Evolutionary conservation across 2,888 invertebrate species (phyloP).

Genomic region (Drosophila infuscata): DNA sequence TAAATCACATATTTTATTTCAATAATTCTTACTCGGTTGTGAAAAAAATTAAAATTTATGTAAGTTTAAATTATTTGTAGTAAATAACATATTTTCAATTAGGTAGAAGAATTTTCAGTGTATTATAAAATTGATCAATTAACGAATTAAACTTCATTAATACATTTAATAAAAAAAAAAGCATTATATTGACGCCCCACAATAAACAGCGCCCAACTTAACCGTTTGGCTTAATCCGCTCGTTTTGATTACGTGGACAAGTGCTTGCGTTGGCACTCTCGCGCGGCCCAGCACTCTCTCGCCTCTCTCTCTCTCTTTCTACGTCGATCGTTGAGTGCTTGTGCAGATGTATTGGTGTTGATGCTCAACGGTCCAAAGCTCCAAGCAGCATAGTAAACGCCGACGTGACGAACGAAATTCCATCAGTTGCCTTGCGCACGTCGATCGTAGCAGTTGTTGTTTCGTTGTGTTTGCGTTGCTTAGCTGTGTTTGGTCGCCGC

Average conservation of each 20-base stretch:
- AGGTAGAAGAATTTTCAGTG: neutral
- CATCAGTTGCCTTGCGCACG: slow-evolving; percentile 65
- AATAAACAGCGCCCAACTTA: neutral
- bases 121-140: neutral
- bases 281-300: neutral
- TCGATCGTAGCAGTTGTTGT: slow-evolving; percentile 71
- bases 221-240: slow-evolving; percentile 30
- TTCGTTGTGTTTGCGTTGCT: slow-evolving; percentile 17
- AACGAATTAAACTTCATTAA: neutral
- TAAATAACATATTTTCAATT: neutral
- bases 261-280: slow-evolving; percentile 34
- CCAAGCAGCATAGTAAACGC: slow-evolving; percentile 38
- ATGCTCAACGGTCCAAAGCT: slow-evolving; percentile 14
- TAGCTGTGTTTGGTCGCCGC: slow-evolving; percentile 24
- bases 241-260: slow-evolving; percentile 75
- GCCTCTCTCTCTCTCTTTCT: neutral
- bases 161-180: neutral
- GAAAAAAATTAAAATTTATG: slow-evolving; percentile 12
- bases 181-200: neutral
- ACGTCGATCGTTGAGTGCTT: neutral
- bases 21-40: slow-evolving; percentile 6
- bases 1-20: slow-evolving; percentile 9
- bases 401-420: slow-evolving; percentile 34
- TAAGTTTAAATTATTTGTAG: slow-evolving; percentile 27
- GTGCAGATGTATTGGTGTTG: slow-evolving; percentile 23